These are phyloP conservation scores for Tupaia chinensis DNA, from an alignment of 2,113 vertebrate genomes.

Conservation along the genomic window DNA sequence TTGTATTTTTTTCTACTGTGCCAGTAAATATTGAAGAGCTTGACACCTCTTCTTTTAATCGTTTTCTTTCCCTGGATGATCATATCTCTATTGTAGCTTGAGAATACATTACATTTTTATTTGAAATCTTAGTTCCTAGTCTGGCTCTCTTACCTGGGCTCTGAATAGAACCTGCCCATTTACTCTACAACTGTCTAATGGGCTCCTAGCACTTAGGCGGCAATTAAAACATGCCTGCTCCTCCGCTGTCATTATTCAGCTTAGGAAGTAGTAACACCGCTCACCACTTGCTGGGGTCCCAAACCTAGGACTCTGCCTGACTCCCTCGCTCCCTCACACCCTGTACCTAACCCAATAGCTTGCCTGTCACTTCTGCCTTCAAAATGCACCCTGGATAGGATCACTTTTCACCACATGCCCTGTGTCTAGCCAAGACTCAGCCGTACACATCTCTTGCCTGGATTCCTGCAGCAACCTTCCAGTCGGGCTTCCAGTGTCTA, in stretches of 20 bases:
- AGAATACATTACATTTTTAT: not conserved
- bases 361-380: not conserved
- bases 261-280: not conserved
- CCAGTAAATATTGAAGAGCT: not conserved
- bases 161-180: not conserved
- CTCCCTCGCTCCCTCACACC: too few relatives aligned
- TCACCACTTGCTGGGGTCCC: not conserved
- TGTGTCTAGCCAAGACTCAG: not conserved
- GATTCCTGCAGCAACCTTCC: not conserved
- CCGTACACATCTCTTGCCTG: rapidly evolving
- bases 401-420: rapidly evolving
- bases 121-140: not conserved
- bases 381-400: rapidly evolving
- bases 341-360: not conserved
- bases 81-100: not conserved
- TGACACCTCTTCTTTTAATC: not conserved
- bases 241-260: too few relatives aligned
- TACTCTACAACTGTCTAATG: not conserved
- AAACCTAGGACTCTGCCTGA: not conserved
- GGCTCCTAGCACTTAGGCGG: not conserved
- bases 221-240: not conserved
- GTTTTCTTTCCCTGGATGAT: not conserved
- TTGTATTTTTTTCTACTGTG: rapidly evolving
- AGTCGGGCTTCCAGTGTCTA: not conserved
- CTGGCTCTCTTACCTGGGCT: not conserved